These are phyloP conservation scores for Stegastes partitus DNA, from an alignment of 2,113 vertebrate species.

Conservation along the genomic window DNA sequence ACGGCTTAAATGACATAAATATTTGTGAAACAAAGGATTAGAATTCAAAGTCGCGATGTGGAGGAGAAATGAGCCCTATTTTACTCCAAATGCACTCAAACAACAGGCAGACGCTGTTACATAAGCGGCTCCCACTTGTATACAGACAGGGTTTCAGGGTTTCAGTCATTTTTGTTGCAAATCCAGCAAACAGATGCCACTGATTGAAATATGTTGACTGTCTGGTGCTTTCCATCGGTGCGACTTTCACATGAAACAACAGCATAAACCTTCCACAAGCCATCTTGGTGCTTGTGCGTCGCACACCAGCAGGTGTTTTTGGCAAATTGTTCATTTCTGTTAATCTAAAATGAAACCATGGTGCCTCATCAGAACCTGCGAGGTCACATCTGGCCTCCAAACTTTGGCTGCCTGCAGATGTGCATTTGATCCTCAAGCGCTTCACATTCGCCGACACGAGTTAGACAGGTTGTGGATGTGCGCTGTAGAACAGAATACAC, in stretches of 20 bases:
- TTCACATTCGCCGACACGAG: constrained; percentile 15
- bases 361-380: not conserved
- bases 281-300: not conserved
- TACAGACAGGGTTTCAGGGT: not conserved
- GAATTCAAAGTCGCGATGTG: not conserved
- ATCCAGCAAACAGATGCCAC: not conserved
- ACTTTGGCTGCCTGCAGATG: constrained; percentile 26
- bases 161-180: not conserved
- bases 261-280: not conserved
- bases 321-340: not conserved
- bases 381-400: constrained; percentile 48
- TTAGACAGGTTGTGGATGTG: constrained; percentile 9
- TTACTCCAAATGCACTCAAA: not conserved
- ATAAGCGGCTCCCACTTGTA: constrained; percentile 2
- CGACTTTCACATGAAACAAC: not conserved
- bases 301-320: not conserved
- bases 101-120: constrained; percentile 1
- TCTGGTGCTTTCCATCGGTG: not conserved
- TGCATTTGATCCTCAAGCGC: constrained; percentile 5
- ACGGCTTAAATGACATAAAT: constrained; percentile 25
- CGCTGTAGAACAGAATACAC: not conserved
- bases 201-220: too few relatives aligned
- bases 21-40: constrained; percentile 30
- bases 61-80: not conserved
- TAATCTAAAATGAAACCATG: not conserved